Base-by-base conservation (phyloP, 1,140 invertebrate genomes). In the Mactra quadrangularis region DNA sequence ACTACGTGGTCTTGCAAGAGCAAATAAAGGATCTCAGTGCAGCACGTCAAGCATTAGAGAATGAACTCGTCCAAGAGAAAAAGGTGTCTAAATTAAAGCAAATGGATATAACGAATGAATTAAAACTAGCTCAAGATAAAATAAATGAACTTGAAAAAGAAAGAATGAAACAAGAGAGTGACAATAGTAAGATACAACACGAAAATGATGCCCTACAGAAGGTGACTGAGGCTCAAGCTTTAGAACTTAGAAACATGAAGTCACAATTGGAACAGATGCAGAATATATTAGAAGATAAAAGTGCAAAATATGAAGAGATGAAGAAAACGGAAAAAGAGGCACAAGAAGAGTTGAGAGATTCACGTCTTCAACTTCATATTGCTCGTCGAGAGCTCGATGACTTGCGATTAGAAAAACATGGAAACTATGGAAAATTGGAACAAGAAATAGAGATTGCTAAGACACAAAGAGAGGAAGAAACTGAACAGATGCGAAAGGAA, bases 161-260 rank as follows among this genome's bases (percentile, higher is more conserved):
- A 53, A 68, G 52, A 35, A 68, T 55, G 76, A 79, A 79, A n/a
- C 31, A 22, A n/a, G 62, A 79, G 17, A 38, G 50, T 41, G 62
- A 79, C 13, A 47, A 31, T 55, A 59, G 68, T 31, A 62, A 57
- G 15, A 38, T 79, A 19, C 62, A 66, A 35, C 25, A 66, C 35
- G 76, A 79, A 57, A 35, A 79, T 45, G 50, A 55, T 1, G 50
- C 45, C 1, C 52, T 68, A 17, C 31, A 53, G 17, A 79, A 79
- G 41, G 76, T 79, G 0, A 64, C 31, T 13, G 76, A 79, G 27
- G 76, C 76, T n/a, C 76, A 79, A 35, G 57, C 76, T 4, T 13
- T 79, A 31, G 76, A 79, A 57, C 76, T 79, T 0, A 66, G 76
- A 68, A 79, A 79, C 55, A 79, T 79, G 76, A 79, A 79, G 52